Evolutionary conservation across 2,797 vertebrate genomes (phyloP), one percentile per base, ranked within the genome.

Genomic region (Psittacula echo): DNA sequence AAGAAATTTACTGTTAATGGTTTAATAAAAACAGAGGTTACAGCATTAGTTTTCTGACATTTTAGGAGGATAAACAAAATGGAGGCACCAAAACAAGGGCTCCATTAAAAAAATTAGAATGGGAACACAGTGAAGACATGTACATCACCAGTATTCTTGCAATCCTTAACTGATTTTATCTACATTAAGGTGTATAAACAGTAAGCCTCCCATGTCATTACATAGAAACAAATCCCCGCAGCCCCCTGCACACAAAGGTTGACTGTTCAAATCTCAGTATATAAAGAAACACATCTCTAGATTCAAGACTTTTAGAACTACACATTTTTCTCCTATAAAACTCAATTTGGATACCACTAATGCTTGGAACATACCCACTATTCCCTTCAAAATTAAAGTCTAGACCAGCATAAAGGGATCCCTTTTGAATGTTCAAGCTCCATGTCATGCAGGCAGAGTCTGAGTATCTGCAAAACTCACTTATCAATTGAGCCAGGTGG

Each of bases 181-280:
- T 61, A 41, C 13, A 29, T 41, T 19, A 58, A 62, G 2, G 2
- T 32, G 13, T 19, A 16, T 23, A 32, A 85, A 66, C 19, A 60
- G 11, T 3, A 62, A 70, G 13, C 3, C 80, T 85, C 41, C 32
- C 5, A 16, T 2, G 6, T 10, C 10, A 53, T 12, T 13, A 64
- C 9, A 19, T 0, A 66, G 37, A 47, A 74, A 70, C 13, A 73
- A 73, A 89, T 54, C 7, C 7, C 29, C 19, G 16, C 6, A 76
- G 27, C 3, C 5, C 23, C 11, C 26, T 32, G 22, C 30, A 68
- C 0, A 2, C 21, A 23, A 47, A 87, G 5, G 2, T 1, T 19
- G 13, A n/a, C 41, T 12, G 7, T 21, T 24, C 23, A 76, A 50
- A 68, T 10, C 4, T 19, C 53, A 37, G 9, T 19, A 37, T 2